phyloP scores from a whole-genome alignment of 2,888 invertebrate genomes.

The Phortica okadai region DNA sequence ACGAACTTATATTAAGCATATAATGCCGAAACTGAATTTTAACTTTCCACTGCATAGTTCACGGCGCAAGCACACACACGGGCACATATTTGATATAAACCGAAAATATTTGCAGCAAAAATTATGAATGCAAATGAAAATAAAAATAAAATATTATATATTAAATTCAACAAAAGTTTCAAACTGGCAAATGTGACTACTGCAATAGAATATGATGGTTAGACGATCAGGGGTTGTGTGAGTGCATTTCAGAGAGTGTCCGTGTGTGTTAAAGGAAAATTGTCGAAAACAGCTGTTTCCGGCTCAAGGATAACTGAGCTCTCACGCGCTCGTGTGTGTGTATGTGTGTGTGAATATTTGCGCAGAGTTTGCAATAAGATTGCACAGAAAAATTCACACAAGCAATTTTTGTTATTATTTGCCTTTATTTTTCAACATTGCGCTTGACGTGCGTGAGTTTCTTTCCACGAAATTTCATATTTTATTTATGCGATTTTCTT shows the following conservation, averaged over 20 bases:
- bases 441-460: not conserved
- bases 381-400: conserved; percentile 10
- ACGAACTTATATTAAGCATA: too few species aligned
- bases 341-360: not conserved
- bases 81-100: too few species aligned
- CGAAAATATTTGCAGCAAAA: not conserved
- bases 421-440: too few species aligned
- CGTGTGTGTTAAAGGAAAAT: not conserved
- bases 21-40: not conserved
- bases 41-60: conserved; percentile 7
- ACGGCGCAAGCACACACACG: not conserved
- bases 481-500: conserved; percentile 17
- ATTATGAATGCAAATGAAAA: not conserved
- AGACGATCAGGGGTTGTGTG: not conserved
- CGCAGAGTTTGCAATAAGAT: not conserved
- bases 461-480: conserved; percentile 8
- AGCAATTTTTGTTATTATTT: too few species aligned
- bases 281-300: conserved; percentile 10
- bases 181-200: not conserved
- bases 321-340: not conserved
- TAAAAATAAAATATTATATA: not conserved
- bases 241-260: not conserved
- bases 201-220: not conserved
- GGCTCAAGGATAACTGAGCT: not conserved
- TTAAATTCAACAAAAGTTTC: not conserved